Base-by-base conservation (phyloP, 2,888 invertebrate genomes). In the Callyntrura sp. region DNA sequence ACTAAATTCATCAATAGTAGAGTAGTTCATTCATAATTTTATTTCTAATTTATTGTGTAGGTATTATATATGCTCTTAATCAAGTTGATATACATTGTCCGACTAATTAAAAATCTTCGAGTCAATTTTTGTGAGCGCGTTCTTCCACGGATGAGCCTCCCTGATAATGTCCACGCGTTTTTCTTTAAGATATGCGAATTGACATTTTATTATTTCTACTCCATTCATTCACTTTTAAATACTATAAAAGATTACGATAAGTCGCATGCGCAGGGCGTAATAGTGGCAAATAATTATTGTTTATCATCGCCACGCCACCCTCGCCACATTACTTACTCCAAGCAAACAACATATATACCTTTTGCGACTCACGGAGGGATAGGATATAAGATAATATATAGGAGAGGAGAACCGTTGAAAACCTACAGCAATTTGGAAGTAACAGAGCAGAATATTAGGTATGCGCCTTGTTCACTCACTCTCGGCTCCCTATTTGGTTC, bases 101-200 rank as follows among this genome's bases (percentile, higher is more conserved):
- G 2, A n/a, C 6, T 35, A 35, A 35, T 35, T 35, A 35, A 35
- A 35, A 35, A 6, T 35, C 6, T 35, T 35, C 35, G 6, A 25
- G 25, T 62, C 25, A 23, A 11, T 20, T 14, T 62, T 25, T 62
- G 23, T 62, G 23, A 35, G 68, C 23, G 62, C 23, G 62, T 25
- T 62, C 68, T 76, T 48, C 73, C 43, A 70, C 20, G 70, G 62
- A 62, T 45, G 20, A 48, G 11, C 0, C 51, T 76, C 48, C 0
- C 51, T 76, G 73, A 76, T 76, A 76, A 12, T 76, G 73, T 6
- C 73, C 73, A 76, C 73, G 48, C 51, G 73, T 76, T 76, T 76
- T 76, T 51, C 8, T 25, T 70, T 3, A 68, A 76, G 43, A 23
- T 11, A 76, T 76, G 73, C 73, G 73, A 76, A 76, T n/a, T 76